Conservation (phyloP, 2,888 invertebrate genomes). For the Ophion slaviceki region DNA sequence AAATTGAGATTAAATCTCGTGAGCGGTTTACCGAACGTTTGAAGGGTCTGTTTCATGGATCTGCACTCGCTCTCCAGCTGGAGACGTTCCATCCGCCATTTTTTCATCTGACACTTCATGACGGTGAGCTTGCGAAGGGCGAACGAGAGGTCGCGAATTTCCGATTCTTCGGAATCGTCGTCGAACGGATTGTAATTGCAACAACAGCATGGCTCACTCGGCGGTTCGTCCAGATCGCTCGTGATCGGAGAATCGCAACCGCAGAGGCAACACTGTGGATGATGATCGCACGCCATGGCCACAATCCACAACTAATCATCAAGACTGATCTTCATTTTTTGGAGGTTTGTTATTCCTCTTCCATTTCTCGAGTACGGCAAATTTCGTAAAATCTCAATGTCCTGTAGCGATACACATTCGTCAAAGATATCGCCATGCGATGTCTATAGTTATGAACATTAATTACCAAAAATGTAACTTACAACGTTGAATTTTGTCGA, state of each 20-base stretch:
- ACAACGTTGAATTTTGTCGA: constrained; percentile 19
- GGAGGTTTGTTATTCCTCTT: background rate
- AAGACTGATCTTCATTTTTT: background rate
- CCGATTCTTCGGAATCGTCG: constrained; percentile 75
- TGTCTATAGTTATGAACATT: constrained; percentile 3
- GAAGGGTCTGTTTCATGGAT: constrained; percentile 75
- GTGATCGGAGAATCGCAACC: constrained; percentile 66
- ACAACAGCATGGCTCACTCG: constrained; percentile 76
- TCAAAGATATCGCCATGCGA: background rate
- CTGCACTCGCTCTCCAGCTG: constrained; percentile 79
- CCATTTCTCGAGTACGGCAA: constrained; percentile 1
- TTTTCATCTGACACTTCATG: constrained; percentile 81
- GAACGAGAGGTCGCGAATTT: constrained; percentile 77
- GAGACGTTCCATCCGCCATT: constrained; percentile 78
- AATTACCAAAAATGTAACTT: background rate
- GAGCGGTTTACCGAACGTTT: constrained; percentile 72
- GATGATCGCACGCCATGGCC: constrained; percentile 54
- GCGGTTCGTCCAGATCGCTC: constrained; percentile 60
- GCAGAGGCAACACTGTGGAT: constrained; percentile 49
- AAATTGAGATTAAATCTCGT: background rate
- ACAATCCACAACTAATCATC: background rate
- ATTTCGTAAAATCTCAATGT: too few relatives aligned
- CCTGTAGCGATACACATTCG: constrained; percentile 11
- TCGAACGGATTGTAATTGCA: constrained; percentile 77
- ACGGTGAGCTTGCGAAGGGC: constrained; percentile 77